Evolutionary conservation across 1,140 invertebrate genomes (phyloP), one percentile per base, ranked within the genome.

Genomic region (Thaumetopoea pityocampa): DNA sequence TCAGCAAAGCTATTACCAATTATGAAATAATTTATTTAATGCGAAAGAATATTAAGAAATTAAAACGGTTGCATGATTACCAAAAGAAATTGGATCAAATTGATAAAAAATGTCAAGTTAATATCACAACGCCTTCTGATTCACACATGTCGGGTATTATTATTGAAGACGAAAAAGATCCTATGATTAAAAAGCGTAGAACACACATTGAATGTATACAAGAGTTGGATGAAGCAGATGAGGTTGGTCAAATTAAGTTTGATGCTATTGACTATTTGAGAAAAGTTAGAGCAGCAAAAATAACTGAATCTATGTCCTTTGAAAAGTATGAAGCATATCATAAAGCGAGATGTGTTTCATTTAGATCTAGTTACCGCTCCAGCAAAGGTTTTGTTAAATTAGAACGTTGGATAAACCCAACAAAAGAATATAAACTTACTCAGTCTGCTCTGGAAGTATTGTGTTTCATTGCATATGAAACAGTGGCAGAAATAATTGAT

Each of bases 381-480:
- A 51, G 51, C 17, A 73, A 73, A 59, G 78, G 80, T 8, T 86
- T 77, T 47, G 54, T 71, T n/a, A 85, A 86, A 55, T 49, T 88
- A 10, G 77, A 82, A 42, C 51, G 50, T 22, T 88, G 87, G 87
- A 59, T 88, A 4, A 87, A 88, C 50, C 86, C 86, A 2, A 74
- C 63, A 19, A 83, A 84, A 43, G 77, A 85, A 38, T 51, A 87
- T 7, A 85, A 76, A 35, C 69, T 87, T 33, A 73, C 65, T 5
- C 18, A 54, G 3, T 58, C 64, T 27, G 89, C 89, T 1, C 52
- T 90, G 37, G 90, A 92, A 69, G 87, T 92, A 2, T 58, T 93
- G 19, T 86, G 88, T 45, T 92, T 92, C 62, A 76, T 92, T 46
- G 90, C 91, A 2, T 91, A 91, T 79, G 91, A 92, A 66, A 92